Base-by-base conservation (phyloP, 2,113 vertebrate species). In the Urocitellus parryii region DNA sequence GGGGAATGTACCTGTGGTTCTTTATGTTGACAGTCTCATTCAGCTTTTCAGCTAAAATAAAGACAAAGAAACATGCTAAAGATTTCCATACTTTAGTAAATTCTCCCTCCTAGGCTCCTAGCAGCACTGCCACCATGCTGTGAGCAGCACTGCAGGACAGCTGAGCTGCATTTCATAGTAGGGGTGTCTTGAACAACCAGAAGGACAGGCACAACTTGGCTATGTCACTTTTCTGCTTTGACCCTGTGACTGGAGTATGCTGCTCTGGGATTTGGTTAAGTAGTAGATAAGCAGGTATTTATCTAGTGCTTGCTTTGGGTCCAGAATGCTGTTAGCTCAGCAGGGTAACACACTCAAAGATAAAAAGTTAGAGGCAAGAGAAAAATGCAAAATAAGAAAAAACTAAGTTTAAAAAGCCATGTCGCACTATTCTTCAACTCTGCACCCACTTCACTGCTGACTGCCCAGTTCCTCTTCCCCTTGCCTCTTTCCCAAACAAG, bases 251-350 rank as follows among this genome's bases (percentile, higher is more conserved):
- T 80, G 58, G 48, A 94, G 77, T 48, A 68, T 81, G 72, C 77
- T 96, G 80, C 77, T 92, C 89, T 65, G 73, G 56, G 85, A 96
- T 96, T 84, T 77, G 85, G 85, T 76, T 95, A 86, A 88, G 61
- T 95, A n/a, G 61, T 93, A 90, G 96, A 42, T 96, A 81, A 94
- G 29, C 72, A 96, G 73, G 25, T 92, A n/a, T 73, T 97, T 97
- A 92, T 61, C 39, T 45, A 68, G 61, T 17, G 65, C 85, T 97
- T 83, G 37, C 77, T 90, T 73, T 76, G 93, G 85, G 82, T 80
- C 37, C 51, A 42, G 42, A 91, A 77, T 7, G 18, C 88, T 82
- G 22, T 92, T 65, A 90, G 70, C 65, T 87, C 82, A 90, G 58
- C 81, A n/a, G 80, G 22, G 51, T 86, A 58, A 91, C 3, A 29